Evolutionary conservation across 2,888 invertebrate species (phyloP).

Genomic region (Tryphoninae sp.): DNA sequence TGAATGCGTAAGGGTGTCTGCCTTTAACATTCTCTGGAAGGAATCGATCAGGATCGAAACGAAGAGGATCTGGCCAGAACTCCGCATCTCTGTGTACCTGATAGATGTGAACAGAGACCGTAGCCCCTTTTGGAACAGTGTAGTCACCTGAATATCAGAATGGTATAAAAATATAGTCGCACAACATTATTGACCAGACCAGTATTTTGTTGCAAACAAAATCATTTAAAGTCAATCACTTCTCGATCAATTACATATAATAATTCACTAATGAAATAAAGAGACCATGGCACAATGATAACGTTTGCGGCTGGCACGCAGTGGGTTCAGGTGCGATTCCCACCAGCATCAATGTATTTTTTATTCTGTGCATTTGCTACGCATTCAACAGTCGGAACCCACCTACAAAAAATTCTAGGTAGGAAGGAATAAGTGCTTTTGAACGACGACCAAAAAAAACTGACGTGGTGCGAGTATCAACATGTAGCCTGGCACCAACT

Average conservation of each 20-base stretch:
- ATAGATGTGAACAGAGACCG: constrained; percentile 79
- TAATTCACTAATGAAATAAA: background rate
- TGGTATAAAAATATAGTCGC: background rate
- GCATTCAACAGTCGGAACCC: no score
- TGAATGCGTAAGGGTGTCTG: constrained; percentile 74
- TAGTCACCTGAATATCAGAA: constrained; percentile 74
- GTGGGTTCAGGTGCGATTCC: no score
- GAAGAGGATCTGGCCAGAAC: constrained; percentile 82
- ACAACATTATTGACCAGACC: background rate
- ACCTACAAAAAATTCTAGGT: no score
- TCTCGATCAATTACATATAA: background rate
- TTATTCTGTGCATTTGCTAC: no score
- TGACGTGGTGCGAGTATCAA: no score
- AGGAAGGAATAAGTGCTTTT: no score
- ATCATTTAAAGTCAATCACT: background rate
- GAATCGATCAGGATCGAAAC: constrained; percentile 81
- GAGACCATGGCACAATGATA: background rate
- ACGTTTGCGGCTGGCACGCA: no score
- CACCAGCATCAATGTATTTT: no score
- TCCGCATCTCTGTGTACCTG: constrained; percentile 81
- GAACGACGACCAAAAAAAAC: no score
- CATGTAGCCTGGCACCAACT: no score
- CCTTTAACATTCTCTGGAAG: constrained; percentile 76
- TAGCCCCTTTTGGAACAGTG: constrained; percentile 80
- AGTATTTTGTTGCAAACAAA: background rate